Conservation (phyloP, 2,888 invertebrate species). For the Amorpha juglandis region DNA sequence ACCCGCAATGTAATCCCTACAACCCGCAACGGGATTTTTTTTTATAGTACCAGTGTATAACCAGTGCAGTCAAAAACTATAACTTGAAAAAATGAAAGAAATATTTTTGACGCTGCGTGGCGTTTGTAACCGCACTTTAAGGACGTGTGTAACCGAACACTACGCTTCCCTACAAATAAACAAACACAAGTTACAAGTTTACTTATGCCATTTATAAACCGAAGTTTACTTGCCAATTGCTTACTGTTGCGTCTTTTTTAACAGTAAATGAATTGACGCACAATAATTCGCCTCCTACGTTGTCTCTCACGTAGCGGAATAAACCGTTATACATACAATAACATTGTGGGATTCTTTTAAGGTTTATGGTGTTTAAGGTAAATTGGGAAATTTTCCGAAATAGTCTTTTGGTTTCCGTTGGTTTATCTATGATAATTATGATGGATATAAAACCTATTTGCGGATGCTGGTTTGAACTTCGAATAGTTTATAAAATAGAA, state of each 20-base stretch:
- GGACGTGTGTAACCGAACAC: conserved; percentile 66
- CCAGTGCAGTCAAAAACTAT: no score
- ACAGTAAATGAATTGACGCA: conserved; percentile 30
- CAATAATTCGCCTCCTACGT: conserved; percentile 65
- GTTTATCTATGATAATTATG: background rate
- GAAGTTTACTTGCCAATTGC: background rate
- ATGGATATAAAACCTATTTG: no score
- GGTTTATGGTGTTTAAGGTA: background rate
- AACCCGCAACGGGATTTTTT: no score
- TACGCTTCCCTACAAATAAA: conserved; percentile 65
- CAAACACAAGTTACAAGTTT: conserved; percentile 49
- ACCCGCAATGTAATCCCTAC: no score
- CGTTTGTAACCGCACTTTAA: background rate
- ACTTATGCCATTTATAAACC: conserved; percentile 13
- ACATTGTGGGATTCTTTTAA: conserved; percentile 30
- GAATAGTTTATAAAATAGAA: no score
- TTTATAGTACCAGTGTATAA: no score
- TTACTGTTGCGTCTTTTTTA: background rate
- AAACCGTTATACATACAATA: conserved; percentile 73
- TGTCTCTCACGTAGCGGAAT: conserved; percentile 69
- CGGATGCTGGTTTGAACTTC: no score
- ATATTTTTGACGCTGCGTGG: background rate
- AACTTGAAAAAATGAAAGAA: no score
- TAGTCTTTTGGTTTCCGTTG: background rate
- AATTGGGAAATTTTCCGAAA: background rate